These are phyloP conservation scores for Corvus cornix DNA, from an alignment of 2,113 vertebrate genomes.

Conservation along the genomic window DNA sequence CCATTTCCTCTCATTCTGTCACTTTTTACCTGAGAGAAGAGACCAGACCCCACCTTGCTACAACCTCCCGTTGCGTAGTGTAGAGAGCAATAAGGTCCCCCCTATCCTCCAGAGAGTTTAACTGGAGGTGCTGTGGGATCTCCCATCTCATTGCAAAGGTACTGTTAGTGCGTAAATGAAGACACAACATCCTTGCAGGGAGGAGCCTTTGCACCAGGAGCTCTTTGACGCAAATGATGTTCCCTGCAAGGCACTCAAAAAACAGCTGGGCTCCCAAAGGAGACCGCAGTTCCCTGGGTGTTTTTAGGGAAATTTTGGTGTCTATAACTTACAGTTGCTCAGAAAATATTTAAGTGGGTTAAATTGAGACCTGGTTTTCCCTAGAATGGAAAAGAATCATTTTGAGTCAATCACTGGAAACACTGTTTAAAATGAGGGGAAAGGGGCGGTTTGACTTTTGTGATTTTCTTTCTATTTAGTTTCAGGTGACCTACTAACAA, in stretches of 20 bases:
- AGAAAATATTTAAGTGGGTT: conserved; percentile 20
- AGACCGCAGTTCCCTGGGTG: background rate
- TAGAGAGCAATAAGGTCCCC: background rate
- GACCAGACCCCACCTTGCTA: background rate
- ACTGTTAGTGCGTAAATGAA: accelerated
- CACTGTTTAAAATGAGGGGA: background rate
- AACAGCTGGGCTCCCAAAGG: background rate
- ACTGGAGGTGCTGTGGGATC: background rate
- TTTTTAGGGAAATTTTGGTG: background rate
- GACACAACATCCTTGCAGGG: background rate
- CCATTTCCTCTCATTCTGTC: background rate
- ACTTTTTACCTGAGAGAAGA: background rate
- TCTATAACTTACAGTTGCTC: background rate
- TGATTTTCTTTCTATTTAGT: background rate
- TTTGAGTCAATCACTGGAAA: background rate
- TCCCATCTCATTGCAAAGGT: background rate
- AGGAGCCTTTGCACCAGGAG: background rate
- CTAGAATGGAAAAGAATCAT: background rate
- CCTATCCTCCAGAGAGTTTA: background rate
- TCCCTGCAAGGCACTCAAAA: background rate
- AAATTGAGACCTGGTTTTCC: conserved; percentile 17
- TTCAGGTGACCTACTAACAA: conserved; percentile 45
- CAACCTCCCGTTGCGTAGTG: background rate
- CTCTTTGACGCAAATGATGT: background rate
- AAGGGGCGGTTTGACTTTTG: background rate